Evolutionary conservation across 2,113 vertebrate genomes (phyloP).

Genomic region (Protobothrops flavoviridis): DNA sequence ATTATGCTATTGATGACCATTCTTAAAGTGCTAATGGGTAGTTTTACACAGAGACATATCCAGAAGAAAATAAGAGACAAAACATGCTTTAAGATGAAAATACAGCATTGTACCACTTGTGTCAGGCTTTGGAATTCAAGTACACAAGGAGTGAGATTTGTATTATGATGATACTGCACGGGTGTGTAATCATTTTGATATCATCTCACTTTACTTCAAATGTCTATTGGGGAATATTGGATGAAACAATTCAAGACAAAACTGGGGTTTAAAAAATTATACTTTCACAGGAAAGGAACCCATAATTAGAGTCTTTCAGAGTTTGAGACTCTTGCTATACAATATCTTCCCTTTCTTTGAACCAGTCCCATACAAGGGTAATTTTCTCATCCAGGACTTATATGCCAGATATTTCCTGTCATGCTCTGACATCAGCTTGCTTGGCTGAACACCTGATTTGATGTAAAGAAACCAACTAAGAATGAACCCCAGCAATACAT

Average conservation of each 20-base stretch:
- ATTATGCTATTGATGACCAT: neutral
- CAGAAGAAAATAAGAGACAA: neutral
- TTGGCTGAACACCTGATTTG: neutral
- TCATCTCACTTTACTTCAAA: neutral
- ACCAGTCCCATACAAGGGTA: neutral
- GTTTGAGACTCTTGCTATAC: neutral
- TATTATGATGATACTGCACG: too few species aligned
- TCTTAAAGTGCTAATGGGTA: neutral
- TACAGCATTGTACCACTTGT: neutral
- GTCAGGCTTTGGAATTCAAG: neutral
- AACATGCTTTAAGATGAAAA: neutral
- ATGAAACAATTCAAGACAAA: neutral
- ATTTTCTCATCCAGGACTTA: neutral
- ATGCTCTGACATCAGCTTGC: neutral
- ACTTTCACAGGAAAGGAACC: neutral
- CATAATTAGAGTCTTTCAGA: neutral
- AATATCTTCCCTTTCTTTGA: neutral
- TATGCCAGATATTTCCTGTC: neutral
- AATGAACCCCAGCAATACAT: neutral
- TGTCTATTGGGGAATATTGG: neutral
- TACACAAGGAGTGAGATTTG: neutral
- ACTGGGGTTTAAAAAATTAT: neutral
- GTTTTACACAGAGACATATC: neutral
- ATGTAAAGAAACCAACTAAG: neutral
- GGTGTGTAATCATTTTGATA: neutral